A percentile compares a stretch with the other conserved stretches of the same genome.
These are phyloP conservation scores for Theristicus caerulescens DNA, from an alignment of 2,113 vertebrate genomes.

Conservation along the genomic window DNA sequence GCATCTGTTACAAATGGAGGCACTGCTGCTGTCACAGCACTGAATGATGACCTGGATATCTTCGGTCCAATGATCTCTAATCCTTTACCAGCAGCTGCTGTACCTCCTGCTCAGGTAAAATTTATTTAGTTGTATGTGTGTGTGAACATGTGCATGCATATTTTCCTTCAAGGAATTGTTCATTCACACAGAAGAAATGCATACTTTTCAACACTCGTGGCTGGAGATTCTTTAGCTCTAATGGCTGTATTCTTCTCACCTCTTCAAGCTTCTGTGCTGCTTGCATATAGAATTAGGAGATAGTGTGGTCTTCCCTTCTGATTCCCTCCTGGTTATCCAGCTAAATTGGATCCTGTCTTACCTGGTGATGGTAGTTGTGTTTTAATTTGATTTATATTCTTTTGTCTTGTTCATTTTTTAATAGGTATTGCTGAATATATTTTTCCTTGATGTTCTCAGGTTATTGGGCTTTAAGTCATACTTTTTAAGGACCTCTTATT, in stretches of 20 bases:
- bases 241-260: background rate
- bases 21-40: slow-evolving; percentile 62
- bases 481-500: background rate
- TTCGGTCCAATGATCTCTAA: slow-evolving; percentile 99
- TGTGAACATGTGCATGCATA: rapidly evolving
- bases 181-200: background rate
- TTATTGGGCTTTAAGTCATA: background rate
- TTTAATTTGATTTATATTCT: background rate
- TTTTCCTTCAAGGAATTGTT: background rate
- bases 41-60: slow-evolving; percentile 91
- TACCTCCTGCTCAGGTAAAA: slow-evolving; percentile 75
- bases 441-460: background rate
- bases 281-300: background rate
- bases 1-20: slow-evolving; percentile 77
- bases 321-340: background rate
- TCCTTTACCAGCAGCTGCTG: slow-evolving; percentile 83
- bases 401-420: background rate
- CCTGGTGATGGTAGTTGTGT: background rate
- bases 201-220: background rate
- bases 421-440: background rate
- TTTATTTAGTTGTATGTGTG: background rate
- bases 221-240: background rate
- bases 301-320: background rate
- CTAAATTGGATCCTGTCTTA: background rate
- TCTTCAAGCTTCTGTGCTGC: background rate